These are phyloP conservation scores for Limnodromus scolopaceus DNA, from an alignment of 2,797 vertebrate genomes.

Conservation along the genomic window DNA sequence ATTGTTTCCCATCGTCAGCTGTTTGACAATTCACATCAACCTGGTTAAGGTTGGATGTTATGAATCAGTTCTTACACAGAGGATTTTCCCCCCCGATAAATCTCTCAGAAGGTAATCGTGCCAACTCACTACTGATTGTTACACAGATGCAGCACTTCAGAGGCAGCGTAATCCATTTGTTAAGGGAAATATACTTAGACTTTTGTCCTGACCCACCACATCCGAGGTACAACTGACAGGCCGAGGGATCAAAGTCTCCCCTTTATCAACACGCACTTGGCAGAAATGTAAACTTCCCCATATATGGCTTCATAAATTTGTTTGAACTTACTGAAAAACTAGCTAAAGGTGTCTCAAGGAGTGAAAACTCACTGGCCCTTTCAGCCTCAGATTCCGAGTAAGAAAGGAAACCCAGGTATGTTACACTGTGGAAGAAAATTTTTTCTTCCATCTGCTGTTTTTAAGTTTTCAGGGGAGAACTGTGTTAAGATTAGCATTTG, in stretches of 20 bases:
- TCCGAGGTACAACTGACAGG: conserved; percentile 11
- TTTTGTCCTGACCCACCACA: conserved; percentile 37
- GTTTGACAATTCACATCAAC: background rate
- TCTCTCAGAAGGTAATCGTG: background rate
- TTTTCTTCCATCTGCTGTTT: background rate
- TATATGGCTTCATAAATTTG: background rate
- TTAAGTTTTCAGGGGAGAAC: background rate
- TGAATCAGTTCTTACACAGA: background rate
- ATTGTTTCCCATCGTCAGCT: background rate
- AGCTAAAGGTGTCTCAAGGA: background rate
- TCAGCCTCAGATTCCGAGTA: background rate
- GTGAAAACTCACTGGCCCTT: background rate
- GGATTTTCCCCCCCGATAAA: background rate
- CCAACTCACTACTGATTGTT: background rate
- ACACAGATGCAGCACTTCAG: background rate
- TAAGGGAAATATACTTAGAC: background rate
- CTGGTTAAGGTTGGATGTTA: rapidly evolving
- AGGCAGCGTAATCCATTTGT: background rate
- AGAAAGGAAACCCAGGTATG: background rate
- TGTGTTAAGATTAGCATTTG: rapidly evolving
- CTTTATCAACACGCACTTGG: conserved; percentile 41
- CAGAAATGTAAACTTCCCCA: conserved; percentile 55
- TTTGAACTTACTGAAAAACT: background rate
- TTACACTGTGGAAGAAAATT: background rate
- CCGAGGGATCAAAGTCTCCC: conserved; percentile 56